Conservation (phyloP, 2,888 invertebrate species). For the Dexiosoma caninum region DNA sequence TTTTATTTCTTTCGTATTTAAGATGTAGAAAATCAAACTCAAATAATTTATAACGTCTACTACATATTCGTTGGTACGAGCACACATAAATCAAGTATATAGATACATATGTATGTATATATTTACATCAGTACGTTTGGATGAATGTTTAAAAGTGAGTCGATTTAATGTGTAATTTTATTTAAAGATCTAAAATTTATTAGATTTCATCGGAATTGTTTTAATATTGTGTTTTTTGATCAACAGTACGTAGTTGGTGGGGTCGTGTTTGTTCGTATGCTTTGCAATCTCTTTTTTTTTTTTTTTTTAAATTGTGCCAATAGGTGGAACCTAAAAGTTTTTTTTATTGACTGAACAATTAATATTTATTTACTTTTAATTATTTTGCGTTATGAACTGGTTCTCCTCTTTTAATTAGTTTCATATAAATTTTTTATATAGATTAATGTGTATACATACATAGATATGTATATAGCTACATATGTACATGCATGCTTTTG, state of each 20-base stretch:
- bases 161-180: constrained; percentile 11
- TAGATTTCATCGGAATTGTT: constrained; percentile 19
- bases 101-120: background rate
- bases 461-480: background rate
- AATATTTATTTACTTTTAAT: constrained; percentile 14
- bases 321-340: constrained; percentile 5
- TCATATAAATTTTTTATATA: background rate
- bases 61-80: background rate
- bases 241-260: background rate
- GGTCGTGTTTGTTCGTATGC: constrained; percentile 6
- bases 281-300: background rate
- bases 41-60: background rate
- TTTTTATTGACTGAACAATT: constrained; percentile 21
- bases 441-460: background rate
- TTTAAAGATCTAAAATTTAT: constrained; percentile 30
- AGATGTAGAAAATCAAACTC: background rate
- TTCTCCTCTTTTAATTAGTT: constrained; percentile 2
- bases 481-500: background rate
- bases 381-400: constrained; percentile 10
- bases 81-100: background rate
- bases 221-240: background rate
- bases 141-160: background rate
- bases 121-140: background rate
- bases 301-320: background rate
- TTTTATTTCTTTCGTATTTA: background rate